Evolutionary conservation across 2,888 invertebrate genomes (phyloP).

Genomic region (Scrobipalpa atriplicella): DNA sequence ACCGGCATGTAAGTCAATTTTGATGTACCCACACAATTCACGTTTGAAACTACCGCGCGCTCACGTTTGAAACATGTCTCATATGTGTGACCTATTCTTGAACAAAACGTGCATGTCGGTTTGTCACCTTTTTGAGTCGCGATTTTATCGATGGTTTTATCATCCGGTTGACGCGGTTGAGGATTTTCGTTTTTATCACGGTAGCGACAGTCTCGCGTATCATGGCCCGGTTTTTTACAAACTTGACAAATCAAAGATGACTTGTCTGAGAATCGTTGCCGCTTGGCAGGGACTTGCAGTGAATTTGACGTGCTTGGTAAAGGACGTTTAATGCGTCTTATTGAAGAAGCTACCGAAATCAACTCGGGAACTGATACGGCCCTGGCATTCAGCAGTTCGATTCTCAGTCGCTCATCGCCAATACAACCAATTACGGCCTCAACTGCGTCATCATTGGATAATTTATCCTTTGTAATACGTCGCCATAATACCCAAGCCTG

Average conservation of each 20-base stretch:
- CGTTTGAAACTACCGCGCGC: slow-evolving; percentile 37
- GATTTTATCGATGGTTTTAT: too few species aligned
- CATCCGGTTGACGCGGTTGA: slow-evolving; percentile 9
- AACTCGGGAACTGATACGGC: slow-evolving; percentile 40
- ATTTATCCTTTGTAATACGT: slow-evolving; percentile 41
- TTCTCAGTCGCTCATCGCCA: slow-evolving; percentile 41
- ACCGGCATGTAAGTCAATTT: slow-evolving; percentile 26
- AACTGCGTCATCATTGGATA: slow-evolving; percentile 30
- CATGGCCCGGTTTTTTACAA: slow-evolving; percentile 37
- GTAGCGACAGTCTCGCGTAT: slow-evolving; percentile 33
- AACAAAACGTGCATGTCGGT: slow-evolving; percentile 39
- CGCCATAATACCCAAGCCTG: slow-evolving; percentile 44
- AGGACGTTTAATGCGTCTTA: slow-evolving; percentile 34
- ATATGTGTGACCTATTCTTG: slow-evolving; percentile 39
- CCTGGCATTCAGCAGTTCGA: slow-evolving; percentile 41
- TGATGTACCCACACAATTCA: slow-evolving; percentile 35
- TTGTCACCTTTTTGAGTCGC: slow-evolving; percentile 27
- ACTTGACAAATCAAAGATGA: slow-evolving; percentile 27
- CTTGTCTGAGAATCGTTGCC: slow-evolving; percentile 30
- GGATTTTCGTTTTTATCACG: slow-evolving; percentile 19
- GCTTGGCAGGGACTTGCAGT: slow-evolving; percentile 27
- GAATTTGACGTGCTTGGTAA: slow-evolving; percentile 23
- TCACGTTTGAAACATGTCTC: slow-evolving; percentile 41
- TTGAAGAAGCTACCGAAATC: slow-evolving; percentile 42
- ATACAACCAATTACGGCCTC: slow-evolving; percentile 40